Base-by-base conservation (phyloP, 2,888 invertebrate species). In the Drosophila pseudotakahashii region DNA sequence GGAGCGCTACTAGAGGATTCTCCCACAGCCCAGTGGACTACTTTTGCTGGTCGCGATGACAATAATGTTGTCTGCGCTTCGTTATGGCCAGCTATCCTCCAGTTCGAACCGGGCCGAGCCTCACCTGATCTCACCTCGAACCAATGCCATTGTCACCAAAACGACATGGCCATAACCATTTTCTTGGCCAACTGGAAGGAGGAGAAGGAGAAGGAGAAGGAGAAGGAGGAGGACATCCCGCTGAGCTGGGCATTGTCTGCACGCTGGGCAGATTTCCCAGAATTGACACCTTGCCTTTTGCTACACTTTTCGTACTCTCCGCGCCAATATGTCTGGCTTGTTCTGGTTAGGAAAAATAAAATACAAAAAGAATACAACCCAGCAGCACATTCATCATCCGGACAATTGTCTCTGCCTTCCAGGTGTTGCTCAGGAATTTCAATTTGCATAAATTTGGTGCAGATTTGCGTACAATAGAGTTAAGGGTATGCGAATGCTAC, bases 281-380 rank as follows among this genome's bases (percentile, higher is more conserved):
- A 85, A 85, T 70, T 79, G 85, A 85, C 85, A 85, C 85, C 85
- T 85, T 88, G 88, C 79, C 76, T 68, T 75, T 81, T 85, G 83
- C 85, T 83, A 81, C 83, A 85, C 70, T 85, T 86, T 81, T 34
- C 11, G 63, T 73, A 41, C 60, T 60, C 60, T 5, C 13, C 85
- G 90, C 90, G 89, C 90, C 89, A 89, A 82, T 79, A 84, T 89
- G 89, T 89, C 89, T 89, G 85, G 60, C 73, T 41, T 51, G 62
- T 48, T 48, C 47, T 41, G 59, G 34, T 34, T 60, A 42, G 23
- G 14, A 13, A 19, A 16, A 16, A 10, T 5, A 47, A 30, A 59
- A 59, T 13, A 58, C 39, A 48, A 62, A 47, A 34, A 26, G 41
- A 26, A 48, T 23, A 39, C 47, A 52, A 51, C 60, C 48, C 54